These are phyloP conservation scores for Pseudomyrmex sp. DNA, from an alignment of 1,140 invertebrate species.

Conservation along the genomic window DNA sequence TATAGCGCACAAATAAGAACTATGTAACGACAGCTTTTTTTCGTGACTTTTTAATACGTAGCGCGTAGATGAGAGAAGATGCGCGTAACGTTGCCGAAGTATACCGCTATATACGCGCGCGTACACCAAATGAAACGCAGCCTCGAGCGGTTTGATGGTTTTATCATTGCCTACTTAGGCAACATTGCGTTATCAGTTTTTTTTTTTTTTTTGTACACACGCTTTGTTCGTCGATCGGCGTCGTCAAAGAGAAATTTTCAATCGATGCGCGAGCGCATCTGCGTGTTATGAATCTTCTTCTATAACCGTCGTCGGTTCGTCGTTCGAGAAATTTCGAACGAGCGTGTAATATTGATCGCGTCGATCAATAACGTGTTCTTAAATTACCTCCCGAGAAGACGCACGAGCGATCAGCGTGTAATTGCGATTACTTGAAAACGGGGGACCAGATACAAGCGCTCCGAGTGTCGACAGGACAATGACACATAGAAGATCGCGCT, in stretches of 20 bases:
- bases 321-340: neutral
- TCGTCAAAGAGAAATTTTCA: slow-evolving; percentile 27
- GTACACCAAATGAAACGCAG: neutral
- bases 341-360: neutral
- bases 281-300: neutral
- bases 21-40: too few relatives aligned
- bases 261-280: neutral
- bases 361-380: slow-evolving; percentile 21
- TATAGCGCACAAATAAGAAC: too few relatives aligned
- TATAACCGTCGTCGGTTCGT: too few relatives aligned
- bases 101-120: neutral
- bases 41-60: neutral
- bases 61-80: slow-evolving; percentile 18
- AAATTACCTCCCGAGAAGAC: slow-evolving; percentile 40
- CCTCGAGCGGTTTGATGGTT: neutral
- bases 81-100: slow-evolving; percentile 6
- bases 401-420: slow-evolving; percentile 36
- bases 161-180: slow-evolving; percentile 11
- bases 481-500: slow-evolving; percentile 4
- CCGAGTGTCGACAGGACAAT: slow-evolving; percentile 33
- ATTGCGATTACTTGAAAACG: slow-evolving; percentile 61
- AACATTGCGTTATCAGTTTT: neutral
- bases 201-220: neutral
- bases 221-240: neutral
- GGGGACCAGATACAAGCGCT: neutral